A percentile compares a stretch with the other conserved stretches of the same genome.
Evolutionary conservation across 2,113 vertebrate species (phyloP).

Genomic region (Colius striatus): DNA sequence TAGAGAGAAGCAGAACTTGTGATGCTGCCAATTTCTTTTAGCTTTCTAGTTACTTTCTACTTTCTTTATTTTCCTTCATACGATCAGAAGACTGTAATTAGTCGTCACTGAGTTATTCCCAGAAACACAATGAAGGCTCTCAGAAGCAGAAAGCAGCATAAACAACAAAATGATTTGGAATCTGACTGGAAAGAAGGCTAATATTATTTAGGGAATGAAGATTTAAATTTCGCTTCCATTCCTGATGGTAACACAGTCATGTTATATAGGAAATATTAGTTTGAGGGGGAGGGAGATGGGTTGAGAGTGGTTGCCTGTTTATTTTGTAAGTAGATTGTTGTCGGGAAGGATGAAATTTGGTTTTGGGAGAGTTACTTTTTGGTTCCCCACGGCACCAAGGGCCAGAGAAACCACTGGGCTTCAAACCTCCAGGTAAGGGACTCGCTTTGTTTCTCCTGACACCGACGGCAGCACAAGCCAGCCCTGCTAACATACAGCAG

Average conservation of each 20-base stretch:
- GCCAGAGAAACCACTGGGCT: neutral
- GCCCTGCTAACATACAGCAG: neutral
- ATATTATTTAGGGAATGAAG: slow-evolving; percentile 11
- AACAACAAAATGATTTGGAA: slow-evolving; percentile 21
- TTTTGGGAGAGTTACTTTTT: neutral
- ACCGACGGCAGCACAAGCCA: neutral
- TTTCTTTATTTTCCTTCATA: slow-evolving; percentile 37
- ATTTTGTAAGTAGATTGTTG: neutral
- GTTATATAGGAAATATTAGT: neutral
- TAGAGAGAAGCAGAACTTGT: slow-evolving; percentile 16
- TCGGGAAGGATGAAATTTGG: neutral
- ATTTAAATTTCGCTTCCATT: neutral
- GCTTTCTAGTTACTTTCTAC: slow-evolving; percentile 45
- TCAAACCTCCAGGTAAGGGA: neutral
- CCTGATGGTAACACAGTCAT: neutral
- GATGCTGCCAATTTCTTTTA: slow-evolving; percentile 30
- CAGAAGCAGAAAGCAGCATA: slow-evolving; percentile 30
- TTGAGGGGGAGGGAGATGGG: neutral
- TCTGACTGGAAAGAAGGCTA: neutral
- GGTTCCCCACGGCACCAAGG: neutral
- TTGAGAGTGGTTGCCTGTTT: neutral
- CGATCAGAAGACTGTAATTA: slow-evolving; percentile 58
- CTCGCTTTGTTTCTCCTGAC: neutral
- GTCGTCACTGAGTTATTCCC: slow-evolving; percentile 52
- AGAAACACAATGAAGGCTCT: slow-evolving; percentile 37